A percentile compares a stretch with the other conserved stretches of the same genome.
These are phyloP conservation scores for Cavia aperea DNA, from an alignment of 2,113 vertebrate species.

Conservation along the genomic window DNA sequence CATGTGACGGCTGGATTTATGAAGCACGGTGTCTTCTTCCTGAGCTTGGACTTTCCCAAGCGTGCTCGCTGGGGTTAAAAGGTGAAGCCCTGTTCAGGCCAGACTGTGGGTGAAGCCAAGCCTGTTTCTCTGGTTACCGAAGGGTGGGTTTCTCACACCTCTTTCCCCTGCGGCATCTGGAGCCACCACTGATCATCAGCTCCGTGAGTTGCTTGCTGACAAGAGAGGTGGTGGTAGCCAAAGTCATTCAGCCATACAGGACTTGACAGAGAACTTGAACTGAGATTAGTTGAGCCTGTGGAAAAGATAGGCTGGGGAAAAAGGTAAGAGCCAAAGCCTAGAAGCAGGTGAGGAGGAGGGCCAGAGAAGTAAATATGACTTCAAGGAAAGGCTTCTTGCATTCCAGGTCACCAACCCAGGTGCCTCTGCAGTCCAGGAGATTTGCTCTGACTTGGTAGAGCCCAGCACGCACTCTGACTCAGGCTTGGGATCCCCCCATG, in stretches of 20 bases:
- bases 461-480: rapidly evolving
- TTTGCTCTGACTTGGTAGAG: rapidly evolving
- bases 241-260: background rate
- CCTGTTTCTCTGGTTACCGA: background rate
- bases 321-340: too few relatives aligned
- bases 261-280: background rate
- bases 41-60: background rate
- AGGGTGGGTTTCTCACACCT: background rate
- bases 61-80: rapidly evolving
- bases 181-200: background rate
- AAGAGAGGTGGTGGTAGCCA: rapidly evolving
- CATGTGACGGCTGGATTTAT: background rate
- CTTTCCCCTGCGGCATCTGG: background rate
- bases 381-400: background rate
- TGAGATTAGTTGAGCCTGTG: rapidly evolving
- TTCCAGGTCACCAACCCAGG: background rate
- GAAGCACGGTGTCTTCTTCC: background rate
- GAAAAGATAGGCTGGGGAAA: background rate
- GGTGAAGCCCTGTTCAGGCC: background rate
- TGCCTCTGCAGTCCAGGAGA: background rate
- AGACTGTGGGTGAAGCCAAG: background rate
- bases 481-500: background rate
- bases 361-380: background rate
- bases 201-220: background rate
- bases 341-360: background rate